These are phyloP conservation scores for Thamnaconus septentrionalis DNA, from an alignment of 2,113 vertebrate genomes.

Conservation along the genomic window DNA sequence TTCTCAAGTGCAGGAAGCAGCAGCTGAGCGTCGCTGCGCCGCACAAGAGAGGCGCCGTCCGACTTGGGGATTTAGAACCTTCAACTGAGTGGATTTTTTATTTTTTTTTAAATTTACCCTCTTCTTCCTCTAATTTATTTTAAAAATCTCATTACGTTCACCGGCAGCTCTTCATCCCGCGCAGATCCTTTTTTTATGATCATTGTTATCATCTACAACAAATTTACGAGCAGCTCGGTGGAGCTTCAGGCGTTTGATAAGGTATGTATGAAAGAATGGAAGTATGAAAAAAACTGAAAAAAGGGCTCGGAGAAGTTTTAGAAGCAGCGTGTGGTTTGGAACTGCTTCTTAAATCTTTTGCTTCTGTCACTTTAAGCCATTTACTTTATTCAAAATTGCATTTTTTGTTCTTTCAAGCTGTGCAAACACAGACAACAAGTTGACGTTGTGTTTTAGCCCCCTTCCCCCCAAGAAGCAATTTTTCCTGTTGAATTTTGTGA, in stretches of 20 bases:
- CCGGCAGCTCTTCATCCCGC: slow-evolving; percentile 9
- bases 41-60: slow-evolving; percentile 24
- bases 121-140: too few species aligned
- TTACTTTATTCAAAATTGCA: too few species aligned
- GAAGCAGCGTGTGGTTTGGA: background rate
- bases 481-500: too few species aligned
- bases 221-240: slow-evolving; percentile 22
- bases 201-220: slow-evolving; percentile 3
- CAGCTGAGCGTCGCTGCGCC: slow-evolving; percentile 10
- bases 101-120: too few species aligned
- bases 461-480: too few species aligned
- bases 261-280: slow-evolving; percentile 25
- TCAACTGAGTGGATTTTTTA: slow-evolving; percentile 11
- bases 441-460: too few species aligned
- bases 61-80: slow-evolving; percentile 23
- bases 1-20: slow-evolving; percentile 28
- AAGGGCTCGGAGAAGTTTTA: background rate
- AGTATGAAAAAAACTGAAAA: background rate
- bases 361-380: too few species aligned
- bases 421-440: too few species aligned
- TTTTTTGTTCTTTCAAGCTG: too few species aligned
- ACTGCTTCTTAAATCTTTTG: background rate
- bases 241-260: slow-evolving; percentile 27
- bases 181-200: slow-evolving; percentile 11
- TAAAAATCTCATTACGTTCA: background rate